phyloP scores from a whole-genome alignment of 1,140 invertebrate genomes.

The Artemia franciscana region DNA sequence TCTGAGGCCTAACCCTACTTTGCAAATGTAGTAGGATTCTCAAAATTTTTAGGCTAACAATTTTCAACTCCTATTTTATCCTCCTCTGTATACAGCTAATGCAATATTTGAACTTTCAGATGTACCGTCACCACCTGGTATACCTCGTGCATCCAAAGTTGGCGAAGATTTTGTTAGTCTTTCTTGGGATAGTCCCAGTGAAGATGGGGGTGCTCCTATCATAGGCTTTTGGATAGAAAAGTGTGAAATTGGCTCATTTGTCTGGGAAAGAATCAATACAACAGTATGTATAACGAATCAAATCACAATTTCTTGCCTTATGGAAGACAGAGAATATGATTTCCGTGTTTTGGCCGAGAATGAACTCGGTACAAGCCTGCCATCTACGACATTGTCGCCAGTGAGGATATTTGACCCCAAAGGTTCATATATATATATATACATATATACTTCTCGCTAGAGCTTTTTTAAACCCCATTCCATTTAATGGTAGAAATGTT shows the following conservation, averaged over 20 bases:
- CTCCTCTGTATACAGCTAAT: too few relatives aligned
- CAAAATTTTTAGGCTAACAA: too few relatives aligned
- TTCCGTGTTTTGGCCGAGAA: constrained; percentile 96
- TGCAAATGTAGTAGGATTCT: too few relatives aligned
- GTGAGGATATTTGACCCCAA: constrained; percentile 74
- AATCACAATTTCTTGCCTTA: constrained; percentile 84
- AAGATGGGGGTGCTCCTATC: constrained; percentile 80
- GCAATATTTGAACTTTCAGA: constrained; percentile 27
- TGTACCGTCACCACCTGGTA: constrained; percentile 69
- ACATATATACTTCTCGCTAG: background rate
- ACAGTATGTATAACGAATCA: constrained; percentile 60
- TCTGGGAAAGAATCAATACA: constrained; percentile 83
- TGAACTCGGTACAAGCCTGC: constrained; percentile 63
- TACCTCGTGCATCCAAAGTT: constrained; percentile 71
- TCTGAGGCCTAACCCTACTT: too few relatives aligned
- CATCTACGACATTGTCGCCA: constrained; percentile 51
- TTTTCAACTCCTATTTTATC: too few relatives aligned
- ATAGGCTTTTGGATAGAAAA: constrained; percentile 95
- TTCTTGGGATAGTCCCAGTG: constrained; percentile 77
- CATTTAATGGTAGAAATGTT: background rate
- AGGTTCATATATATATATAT: constrained; percentile 21
- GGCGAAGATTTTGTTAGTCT: constrained; percentile 95
- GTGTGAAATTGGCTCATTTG: constrained; percentile 54
- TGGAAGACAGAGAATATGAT: constrained; percentile 90
- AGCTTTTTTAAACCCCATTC: background rate